phyloP scores from a whole-genome alignment of 2,797 vertebrate species.

The Platyrinchus mystaceus region DNA sequence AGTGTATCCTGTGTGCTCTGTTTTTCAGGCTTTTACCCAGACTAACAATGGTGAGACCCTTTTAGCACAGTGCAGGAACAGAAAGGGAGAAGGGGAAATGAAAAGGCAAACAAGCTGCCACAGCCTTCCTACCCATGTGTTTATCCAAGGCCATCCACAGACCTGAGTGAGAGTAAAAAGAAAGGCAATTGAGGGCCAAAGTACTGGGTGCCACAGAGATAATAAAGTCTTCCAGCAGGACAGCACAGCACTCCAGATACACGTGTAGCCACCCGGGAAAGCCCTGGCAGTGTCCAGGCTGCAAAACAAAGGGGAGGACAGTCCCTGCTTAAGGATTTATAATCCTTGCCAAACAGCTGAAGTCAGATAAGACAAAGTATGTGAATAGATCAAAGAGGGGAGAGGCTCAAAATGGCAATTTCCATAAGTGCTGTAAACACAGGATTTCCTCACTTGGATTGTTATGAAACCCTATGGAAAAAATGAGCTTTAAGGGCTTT shows the following conservation, averaged over 20 bases:
- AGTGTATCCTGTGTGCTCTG: neutral
- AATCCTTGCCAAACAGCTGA: neutral
- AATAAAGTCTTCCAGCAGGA: neutral
- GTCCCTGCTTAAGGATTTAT: neutral
- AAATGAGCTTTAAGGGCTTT: neutral
- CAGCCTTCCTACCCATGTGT: fast-evolving
- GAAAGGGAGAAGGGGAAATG: neutral
- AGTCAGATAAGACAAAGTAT: constrained; percentile 2
- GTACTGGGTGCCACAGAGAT: neutral
- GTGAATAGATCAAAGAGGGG: neutral
- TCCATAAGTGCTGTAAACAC: constrained; percentile 12
- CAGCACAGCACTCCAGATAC: neutral
- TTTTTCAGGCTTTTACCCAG: neutral
- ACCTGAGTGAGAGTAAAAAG: neutral
- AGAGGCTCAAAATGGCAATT: constrained; percentile 18
- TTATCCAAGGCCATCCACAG: neutral
- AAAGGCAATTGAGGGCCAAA: neutral
- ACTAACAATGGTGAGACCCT: neutral
- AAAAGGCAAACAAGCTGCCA: neutral
- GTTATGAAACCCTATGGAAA: constrained; percentile 20
- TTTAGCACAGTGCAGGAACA: neutral
- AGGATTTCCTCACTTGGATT: constrained; percentile 55
- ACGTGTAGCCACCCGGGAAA: neutral
- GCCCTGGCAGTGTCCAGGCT: neutral
- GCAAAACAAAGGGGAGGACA: neutral